Conservation (phyloP, 2,888 invertebrate species). For the Atethmia centrago region DNA sequence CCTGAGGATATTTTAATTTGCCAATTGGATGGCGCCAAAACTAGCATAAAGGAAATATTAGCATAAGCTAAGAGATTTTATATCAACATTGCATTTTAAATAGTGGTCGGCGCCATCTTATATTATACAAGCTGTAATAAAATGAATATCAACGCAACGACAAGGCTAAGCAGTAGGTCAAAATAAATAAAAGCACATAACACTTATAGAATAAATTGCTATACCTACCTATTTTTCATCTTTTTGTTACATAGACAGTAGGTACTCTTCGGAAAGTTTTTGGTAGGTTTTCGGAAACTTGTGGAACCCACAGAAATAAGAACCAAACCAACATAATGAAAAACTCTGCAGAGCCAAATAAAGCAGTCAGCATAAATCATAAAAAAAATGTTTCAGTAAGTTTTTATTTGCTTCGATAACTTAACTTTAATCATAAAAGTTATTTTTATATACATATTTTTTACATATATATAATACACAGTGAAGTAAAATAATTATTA, state of each 20-base stretch:
- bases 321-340: too few relatives aligned
- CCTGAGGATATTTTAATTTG: constrained; percentile 51
- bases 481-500: neutral
- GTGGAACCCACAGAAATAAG: too few relatives aligned
- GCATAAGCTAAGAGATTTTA: constrained; percentile 55
- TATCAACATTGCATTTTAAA: constrained; percentile 57
- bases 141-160: constrained; percentile 28
- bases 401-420: constrained; percentile 29
- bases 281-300: too few relatives aligned
- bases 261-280: too few relatives aligned
- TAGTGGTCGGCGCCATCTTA: constrained; percentile 59
- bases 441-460: too few relatives aligned
- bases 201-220: neutral
- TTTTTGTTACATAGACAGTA: too few relatives aligned
- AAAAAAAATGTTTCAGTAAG: constrained; percentile 9
- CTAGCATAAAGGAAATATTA: constrained; percentile 55
- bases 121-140: constrained; percentile 48
- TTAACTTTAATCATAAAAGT: constrained; percentile 5
- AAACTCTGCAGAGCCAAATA: too few relatives aligned
- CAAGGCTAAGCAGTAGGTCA: constrained; percentile 11
- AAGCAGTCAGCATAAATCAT: neutral
- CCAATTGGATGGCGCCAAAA: constrained; percentile 57
- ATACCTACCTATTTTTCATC: too few relatives aligned
- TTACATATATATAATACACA: too few relatives aligned
- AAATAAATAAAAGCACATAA: constrained; percentile 27